Conservation (phyloP, 2,797 vertebrate genomes). For the Myioborus miniatus region DNA sequence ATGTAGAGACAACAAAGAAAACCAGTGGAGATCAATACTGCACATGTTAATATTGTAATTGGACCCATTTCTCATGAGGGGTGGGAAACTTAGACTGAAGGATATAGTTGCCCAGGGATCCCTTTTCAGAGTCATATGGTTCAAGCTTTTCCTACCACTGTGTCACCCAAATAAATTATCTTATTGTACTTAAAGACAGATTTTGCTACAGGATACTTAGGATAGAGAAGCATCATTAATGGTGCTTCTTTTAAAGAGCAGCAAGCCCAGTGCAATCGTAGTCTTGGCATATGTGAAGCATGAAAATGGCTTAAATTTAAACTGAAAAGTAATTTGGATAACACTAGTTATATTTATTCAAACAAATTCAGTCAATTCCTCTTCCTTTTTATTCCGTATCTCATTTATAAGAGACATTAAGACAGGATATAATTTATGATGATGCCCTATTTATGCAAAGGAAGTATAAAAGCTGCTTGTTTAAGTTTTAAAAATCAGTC, state of each 20-base stretch:
- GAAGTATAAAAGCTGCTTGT: background rate
- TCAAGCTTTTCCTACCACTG: background rate
- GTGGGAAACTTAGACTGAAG: background rate
- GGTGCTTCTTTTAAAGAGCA: background rate
- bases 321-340: background rate
- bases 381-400: background rate
- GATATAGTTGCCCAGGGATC: background rate
- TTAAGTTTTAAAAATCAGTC: background rate
- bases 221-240: background rate
- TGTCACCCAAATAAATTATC: background rate
- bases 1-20: background rate
- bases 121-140: background rate
- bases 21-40: background rate
- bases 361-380: background rate
- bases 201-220: background rate
- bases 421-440: background rate
- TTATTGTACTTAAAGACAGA: background rate
- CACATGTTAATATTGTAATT: background rate
- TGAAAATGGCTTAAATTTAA: background rate
- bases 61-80: background rate
- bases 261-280: background rate
- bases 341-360: background rate
- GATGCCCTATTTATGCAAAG: rapidly evolving
- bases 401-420: background rate
- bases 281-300: background rate